Evolutionary conservation across 2,888 invertebrate genomes (phyloP).

Genomic region (Merodon equestris): DNA sequence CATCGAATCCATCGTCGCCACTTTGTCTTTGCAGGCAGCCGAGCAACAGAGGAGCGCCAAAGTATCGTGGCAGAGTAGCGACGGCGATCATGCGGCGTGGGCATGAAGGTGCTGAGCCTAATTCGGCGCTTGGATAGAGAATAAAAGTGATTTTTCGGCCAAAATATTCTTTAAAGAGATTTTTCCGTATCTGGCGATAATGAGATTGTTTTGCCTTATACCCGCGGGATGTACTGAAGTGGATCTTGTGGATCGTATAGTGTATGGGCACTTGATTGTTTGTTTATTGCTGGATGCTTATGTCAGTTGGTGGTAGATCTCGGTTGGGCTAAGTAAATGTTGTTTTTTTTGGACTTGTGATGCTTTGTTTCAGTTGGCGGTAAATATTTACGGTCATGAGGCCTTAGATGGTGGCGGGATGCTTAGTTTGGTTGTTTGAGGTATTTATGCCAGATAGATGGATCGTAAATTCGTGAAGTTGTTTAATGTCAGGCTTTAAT

Average conservation of each 20-base stretch:
- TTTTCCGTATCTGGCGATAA: conserved; percentile 19
- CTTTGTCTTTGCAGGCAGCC: conserved; percentile 39
- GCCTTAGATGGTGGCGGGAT: conserved; percentile 3
- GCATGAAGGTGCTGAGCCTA: conserved; percentile 22
- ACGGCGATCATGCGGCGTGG: conserved; percentile 12
- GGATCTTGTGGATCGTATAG: conserved; percentile 5
- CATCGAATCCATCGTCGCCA: conserved; percentile 40
- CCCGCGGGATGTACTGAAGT: not conserved
- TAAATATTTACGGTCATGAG: conserved; percentile 2
- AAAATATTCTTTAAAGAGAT: conserved; percentile 15
- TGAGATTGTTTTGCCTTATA: conserved; percentile 12
- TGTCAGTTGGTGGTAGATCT: conserved; percentile 21
- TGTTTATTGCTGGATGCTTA: not conserved
- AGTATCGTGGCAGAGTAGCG: not conserved
- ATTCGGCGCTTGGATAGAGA: conserved; percentile 27
- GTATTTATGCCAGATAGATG: conserved; percentile 15
- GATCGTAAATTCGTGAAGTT: not conserved
- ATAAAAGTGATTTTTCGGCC: conserved; percentile 29
- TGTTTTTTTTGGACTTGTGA: conserved; percentile 10
- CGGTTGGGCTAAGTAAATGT: not conserved
- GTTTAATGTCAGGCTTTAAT: not conserved
- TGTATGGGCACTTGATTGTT: conserved; percentile 3
- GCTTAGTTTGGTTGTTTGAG: not conserved
- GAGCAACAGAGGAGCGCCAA: not conserved
- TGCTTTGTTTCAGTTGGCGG: conserved; percentile 9